Percentiles rank a stretch among this genome's conserved stretches.
Conservation (phyloP, 2,113 vertebrate species). For the Spea multiplicata region DNA sequence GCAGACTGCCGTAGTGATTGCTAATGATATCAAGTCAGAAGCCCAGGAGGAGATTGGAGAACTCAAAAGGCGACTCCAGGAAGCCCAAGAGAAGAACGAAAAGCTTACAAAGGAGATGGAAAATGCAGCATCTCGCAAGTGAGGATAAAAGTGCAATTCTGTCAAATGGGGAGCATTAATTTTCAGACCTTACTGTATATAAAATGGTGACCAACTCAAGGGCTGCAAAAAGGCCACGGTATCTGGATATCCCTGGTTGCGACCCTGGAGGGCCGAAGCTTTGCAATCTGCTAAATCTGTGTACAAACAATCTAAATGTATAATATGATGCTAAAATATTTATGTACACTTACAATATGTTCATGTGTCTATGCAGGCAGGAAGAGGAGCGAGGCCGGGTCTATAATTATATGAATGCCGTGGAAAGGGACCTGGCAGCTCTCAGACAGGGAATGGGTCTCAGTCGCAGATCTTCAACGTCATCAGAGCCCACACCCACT, state of each 20-base stretch:
- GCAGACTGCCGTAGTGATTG: slow-evolving; percentile 93
- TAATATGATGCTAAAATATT: too few relatives aligned
- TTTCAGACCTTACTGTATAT: too few relatives aligned
- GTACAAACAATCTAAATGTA: background rate
- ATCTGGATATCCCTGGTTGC: background rate
- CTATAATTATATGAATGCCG: slow-evolving; percentile 96
- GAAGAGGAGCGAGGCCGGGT: slow-evolving; percentile 93
- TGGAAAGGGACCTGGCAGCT: slow-evolving; percentile 89
- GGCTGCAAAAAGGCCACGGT: too few relatives aligned
- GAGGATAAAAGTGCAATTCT: slow-evolving; percentile 48
- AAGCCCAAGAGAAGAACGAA: slow-evolving; percentile 87
- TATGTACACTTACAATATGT: too few relatives aligned
- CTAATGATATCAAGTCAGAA: slow-evolving; percentile 94
- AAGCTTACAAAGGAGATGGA: slow-evolving; percentile 91
- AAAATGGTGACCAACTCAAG: too few relatives aligned
- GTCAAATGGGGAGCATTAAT: too few relatives aligned
- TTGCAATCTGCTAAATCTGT: background rate
- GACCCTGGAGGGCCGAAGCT: background rate
- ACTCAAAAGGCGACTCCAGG: slow-evolving; percentile 83
- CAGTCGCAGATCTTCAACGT: slow-evolving; percentile 86
- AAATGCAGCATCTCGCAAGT: slow-evolving; percentile 93
- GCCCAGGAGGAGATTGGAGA: slow-evolving; percentile 95
- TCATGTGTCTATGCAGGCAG: slow-evolving; percentile 68
- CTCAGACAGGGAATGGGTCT: slow-evolving; percentile 91
- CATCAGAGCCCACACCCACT: slow-evolving; percentile 90